Evolutionary conservation across 2,797 vertebrate species (phyloP).

Genomic region (Galago senegalensis): DNA sequence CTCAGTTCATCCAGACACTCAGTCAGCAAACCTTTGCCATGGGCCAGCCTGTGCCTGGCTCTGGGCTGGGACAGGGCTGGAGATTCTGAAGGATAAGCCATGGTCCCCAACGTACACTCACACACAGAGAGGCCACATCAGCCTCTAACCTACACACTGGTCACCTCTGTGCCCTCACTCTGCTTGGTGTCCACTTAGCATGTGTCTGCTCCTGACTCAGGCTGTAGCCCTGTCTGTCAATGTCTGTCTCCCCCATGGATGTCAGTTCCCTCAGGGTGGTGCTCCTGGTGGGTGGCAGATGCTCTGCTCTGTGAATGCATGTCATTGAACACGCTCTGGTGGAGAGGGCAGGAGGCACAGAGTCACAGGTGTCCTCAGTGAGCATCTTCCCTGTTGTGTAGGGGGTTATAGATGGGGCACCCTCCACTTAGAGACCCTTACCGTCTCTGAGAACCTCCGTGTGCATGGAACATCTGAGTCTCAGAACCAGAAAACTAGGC

Average conservation of each 20-base stretch:
- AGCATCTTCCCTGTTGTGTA: not conserved
- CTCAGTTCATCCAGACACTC: accelerated
- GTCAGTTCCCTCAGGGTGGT: accelerated
- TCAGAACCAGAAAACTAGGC: not conserved
- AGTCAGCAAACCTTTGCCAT: accelerated
- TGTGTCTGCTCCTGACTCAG: not conserved
- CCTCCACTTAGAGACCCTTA: not conserved
- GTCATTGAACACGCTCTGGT: accelerated
- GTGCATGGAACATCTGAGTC: accelerated
- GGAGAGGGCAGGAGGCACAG: not conserved
- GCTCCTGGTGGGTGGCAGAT: accelerated
- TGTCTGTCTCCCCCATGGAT: accelerated
- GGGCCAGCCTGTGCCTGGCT: accelerated
- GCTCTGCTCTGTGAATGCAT: not conserved
- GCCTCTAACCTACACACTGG: accelerated
- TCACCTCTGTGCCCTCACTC: not conserved
- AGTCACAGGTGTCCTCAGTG: not conserved
- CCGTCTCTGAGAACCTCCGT: accelerated
- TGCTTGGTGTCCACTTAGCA: accelerated
- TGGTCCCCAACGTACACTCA: not conserved
- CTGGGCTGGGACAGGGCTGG: not conserved
- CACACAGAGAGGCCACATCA: accelerated
- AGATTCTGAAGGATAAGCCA: not conserved
- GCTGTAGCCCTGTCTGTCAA: not conserved
- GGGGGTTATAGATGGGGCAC: accelerated